Conservation (phyloP, 2,113 vertebrate species). For the Panthera tigris region DNA sequence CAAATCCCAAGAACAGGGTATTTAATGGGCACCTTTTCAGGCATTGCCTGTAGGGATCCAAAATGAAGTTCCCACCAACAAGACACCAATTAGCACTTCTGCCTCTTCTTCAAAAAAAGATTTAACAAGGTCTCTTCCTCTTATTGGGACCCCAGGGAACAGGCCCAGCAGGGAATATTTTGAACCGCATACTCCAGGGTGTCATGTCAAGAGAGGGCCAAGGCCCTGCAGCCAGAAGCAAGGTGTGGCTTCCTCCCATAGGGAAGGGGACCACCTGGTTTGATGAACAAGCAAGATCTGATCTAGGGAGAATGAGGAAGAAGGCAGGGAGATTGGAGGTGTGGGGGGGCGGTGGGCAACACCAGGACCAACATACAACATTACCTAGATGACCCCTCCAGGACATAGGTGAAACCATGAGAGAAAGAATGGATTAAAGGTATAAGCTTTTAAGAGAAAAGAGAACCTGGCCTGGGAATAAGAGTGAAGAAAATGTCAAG, state of each 20-base stretch:
- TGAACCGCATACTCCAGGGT: conserved; percentile 40
- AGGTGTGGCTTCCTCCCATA: not conserved
- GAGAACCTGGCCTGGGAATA: not conserved
- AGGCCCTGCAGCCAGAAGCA: not conserved
- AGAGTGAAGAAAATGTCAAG: not conserved
- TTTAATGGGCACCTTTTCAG: conserved; percentile 47
- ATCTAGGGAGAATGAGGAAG: not conserved
- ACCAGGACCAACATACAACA: not conserved
- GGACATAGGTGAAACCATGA: not conserved
- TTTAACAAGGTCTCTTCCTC: conserved; percentile 54
- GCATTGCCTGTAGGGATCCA: conserved; percentile 33
- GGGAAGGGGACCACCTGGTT: not conserved
- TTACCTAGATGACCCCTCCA: not conserved
- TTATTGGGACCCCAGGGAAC: conserved; percentile 32
- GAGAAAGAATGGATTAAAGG: not conserved
- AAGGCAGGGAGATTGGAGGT: not conserved
- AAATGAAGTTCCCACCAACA: conserved; percentile 20
- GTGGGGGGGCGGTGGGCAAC: not conserved
- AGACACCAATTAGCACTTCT: conserved; percentile 67
- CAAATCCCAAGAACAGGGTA: not conserved
- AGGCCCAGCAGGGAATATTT: conserved; percentile 59
- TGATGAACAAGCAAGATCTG: not conserved
- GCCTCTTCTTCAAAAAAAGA: conserved; percentile 33
- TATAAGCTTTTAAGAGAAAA: not conserved
- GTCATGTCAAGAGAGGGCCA: not conserved